Conservation (phyloP, 2,113 vertebrate species). For the Sander vitreus region DNA sequence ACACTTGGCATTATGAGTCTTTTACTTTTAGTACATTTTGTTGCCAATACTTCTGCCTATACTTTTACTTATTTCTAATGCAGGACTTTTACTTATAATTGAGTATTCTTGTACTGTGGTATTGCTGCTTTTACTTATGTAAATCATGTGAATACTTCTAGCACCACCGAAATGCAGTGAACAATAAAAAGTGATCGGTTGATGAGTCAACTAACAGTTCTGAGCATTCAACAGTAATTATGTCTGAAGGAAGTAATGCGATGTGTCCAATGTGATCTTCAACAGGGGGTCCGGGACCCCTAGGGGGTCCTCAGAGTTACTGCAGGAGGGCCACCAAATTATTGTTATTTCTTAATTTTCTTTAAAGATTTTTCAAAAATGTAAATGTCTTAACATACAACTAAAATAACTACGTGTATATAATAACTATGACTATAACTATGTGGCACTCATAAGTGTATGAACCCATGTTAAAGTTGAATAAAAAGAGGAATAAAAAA, state of each 20-base stretch:
- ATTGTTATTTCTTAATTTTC: too few relatives aligned
- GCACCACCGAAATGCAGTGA: background rate
- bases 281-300: too few relatives aligned
- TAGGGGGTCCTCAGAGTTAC: too few relatives aligned
- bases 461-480: too few relatives aligned
- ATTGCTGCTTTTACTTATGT: background rate
- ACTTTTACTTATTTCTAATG: background rate
- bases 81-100: background rate
- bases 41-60: background rate
- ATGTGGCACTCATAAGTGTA: too few relatives aligned
- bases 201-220: conserved; percentile 71
- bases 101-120: background rate
- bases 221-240: conserved; percentile 16
- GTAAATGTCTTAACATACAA: too few relatives aligned
- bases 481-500: too few relatives aligned
- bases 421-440: too few relatives aligned
- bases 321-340: too few relatives aligned
- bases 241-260: conserved; percentile 38
- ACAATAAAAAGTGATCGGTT: background rate
- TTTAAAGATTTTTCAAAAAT: too few relatives aligned
- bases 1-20: background rate
- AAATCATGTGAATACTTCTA: background rate
- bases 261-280: background rate
- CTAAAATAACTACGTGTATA: too few relatives aligned
- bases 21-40: background rate